Evolutionary conservation across 2,797 vertebrate genomes (phyloP).

Genomic region (Hippopotamyrus pictus): DNA sequence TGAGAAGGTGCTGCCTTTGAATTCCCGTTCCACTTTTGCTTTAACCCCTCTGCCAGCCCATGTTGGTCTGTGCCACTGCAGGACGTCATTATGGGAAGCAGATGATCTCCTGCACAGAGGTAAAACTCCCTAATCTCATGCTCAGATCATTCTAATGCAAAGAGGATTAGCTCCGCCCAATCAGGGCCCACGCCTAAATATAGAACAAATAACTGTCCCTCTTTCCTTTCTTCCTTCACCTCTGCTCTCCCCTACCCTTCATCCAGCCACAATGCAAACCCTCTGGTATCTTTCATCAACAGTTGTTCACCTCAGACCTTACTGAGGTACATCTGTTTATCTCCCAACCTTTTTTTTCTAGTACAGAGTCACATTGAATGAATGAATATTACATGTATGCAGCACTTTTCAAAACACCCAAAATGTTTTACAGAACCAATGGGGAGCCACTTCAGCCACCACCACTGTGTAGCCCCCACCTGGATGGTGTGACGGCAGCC

Average conservation of each 20-base stretch:
- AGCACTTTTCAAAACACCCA: background rate
- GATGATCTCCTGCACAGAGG: conserved; percentile 35
- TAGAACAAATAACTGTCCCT: conserved; percentile 37
- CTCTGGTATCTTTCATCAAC: conserved; percentile 12
- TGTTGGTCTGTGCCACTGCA: conserved; percentile 33
- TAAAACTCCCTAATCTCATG: conserved; percentile 63
- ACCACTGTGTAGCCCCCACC: background rate
- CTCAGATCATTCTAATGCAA: conserved; percentile 56
- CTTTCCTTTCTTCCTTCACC: background rate
- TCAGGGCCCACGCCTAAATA: conserved; percentile 59
- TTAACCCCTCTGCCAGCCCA: background rate
- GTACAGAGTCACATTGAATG: background rate
- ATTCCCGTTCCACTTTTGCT: background rate
- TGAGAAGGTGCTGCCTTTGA: background rate
- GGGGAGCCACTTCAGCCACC: background rate
- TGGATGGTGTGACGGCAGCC: background rate
- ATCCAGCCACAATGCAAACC: background rate
- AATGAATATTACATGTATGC: background rate
- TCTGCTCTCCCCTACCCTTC: background rate
- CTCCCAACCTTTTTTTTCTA: background rate
- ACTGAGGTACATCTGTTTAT: background rate
- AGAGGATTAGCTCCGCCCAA: conserved; percentile 68
- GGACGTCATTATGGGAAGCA: conserved; percentile 38
- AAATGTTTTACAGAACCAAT: background rate
- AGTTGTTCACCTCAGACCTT: conserved; percentile 4